phyloP scores from a whole-genome alignment of 2,888 invertebrate species.

The Pyrochroa serraticornis region DNA sequence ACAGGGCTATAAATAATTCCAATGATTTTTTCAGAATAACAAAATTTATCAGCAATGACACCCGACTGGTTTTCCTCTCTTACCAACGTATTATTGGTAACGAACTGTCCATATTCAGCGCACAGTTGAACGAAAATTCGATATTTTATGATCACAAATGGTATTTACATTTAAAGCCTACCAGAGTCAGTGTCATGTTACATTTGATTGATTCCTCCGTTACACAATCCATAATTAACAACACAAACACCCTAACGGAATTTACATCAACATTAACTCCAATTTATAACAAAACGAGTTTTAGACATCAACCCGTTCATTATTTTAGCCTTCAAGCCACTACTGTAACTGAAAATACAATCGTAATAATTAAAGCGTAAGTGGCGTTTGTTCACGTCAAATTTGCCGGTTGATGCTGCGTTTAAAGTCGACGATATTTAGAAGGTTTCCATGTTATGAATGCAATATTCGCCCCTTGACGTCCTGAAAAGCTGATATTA shows the following conservation, averaged over 20 bases:
- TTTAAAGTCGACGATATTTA: constrained; percentile 23
- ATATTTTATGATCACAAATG: constrained; percentile 18
- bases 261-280: constrained; percentile 24
- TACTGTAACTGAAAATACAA: background rate
- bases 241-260: constrained; percentile 27
- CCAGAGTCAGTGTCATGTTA: constrained; percentile 23
- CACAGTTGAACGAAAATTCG: constrained; percentile 12
- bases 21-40: background rate
- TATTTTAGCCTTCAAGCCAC: no score
- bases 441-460: constrained; percentile 34
- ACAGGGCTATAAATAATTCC: background rate
- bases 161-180: constrained; percentile 18
- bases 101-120: constrained; percentile 6
- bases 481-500: constrained; percentile 37
- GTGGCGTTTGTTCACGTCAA: constrained; percentile 2
- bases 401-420: constrained; percentile 1
- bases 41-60: background rate
- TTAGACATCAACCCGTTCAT: background rate
- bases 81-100: constrained; percentile 3
- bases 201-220: constrained; percentile 30
- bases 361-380: constrained; percentile 6
- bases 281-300: constrained; percentile 10
- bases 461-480: constrained; percentile 38
- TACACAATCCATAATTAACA: constrained; percentile 28
- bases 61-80: constrained; percentile 16